These are phyloP conservation scores for Crotophaga sulcirostris DNA, from an alignment of 2,113 vertebrate species.

Conservation along the genomic window DNA sequence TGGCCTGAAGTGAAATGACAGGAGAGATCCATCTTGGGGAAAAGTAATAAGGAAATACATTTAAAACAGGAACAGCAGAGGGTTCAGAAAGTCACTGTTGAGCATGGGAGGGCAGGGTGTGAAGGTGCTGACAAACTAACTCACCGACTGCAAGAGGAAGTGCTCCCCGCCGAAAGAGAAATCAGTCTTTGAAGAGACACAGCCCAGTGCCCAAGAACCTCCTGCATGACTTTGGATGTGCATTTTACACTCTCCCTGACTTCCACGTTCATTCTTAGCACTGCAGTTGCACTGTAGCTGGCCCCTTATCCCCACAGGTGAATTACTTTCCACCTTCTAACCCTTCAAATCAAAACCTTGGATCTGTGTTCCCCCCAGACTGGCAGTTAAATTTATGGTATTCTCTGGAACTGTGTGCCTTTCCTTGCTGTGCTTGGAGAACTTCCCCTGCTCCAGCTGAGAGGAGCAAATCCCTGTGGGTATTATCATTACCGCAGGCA, in stretches of 20 bases:
- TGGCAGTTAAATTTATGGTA: neutral
- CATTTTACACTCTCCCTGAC: neutral
- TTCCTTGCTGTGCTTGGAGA: neutral
- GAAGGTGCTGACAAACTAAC: neutral
- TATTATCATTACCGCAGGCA: neutral
- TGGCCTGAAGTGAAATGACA: slow-evolving; percentile 44
- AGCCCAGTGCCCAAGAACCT: neutral
- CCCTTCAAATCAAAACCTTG: neutral
- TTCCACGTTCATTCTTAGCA: neutral
- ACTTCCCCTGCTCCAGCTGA: neutral
- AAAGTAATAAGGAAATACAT: slow-evolving; percentile 28
- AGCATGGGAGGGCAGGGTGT: neutral
- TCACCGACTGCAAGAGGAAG: accelerated
- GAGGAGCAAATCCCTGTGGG: neutral
- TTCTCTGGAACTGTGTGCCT: neutral
- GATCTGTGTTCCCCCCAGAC: neutral
- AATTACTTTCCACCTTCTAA: neutral
- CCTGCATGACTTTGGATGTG: neutral
- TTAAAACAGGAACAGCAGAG: neutral
- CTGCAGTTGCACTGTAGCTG: neutral
- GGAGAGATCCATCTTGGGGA: neutral
- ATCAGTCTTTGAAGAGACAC: neutral
- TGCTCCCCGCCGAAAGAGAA: neutral
- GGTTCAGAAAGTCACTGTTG: neutral
- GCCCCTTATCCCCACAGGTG: neutral